These are phyloP conservation scores for Enteromius argenteus DNA, from an alignment of 2,797 vertebrate species.

Conservation along the genomic window DNA sequence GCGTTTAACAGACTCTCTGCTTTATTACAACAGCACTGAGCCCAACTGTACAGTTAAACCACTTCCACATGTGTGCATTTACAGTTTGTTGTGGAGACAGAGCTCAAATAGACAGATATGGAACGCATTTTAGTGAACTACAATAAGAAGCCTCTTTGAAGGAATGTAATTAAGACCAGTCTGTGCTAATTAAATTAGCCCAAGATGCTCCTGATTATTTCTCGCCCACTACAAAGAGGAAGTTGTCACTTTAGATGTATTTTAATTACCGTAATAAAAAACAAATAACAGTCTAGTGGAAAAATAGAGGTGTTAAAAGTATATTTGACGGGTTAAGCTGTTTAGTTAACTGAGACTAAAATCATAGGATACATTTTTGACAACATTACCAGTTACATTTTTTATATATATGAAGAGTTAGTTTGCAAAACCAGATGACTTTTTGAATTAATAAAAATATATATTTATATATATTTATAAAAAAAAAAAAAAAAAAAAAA, in stretches of 20 bases:
- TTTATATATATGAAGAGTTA: too few species aligned
- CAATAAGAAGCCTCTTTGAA: slow-evolving; percentile 56
- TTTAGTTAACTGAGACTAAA: neutral
- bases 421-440: too few species aligned
- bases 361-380: neutral
- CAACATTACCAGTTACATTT: neutral
- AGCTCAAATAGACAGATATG: slow-evolving; percentile 59
- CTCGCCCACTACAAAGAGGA: slow-evolving; percentile 54
- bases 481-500: too few species aligned
- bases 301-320: slow-evolving; percentile 23
- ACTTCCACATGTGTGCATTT: slow-evolving; percentile 62
- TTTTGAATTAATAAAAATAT: too few species aligned
- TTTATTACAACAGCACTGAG: slow-evolving; percentile 59
- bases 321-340: neutral
- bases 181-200: slow-evolving; percentile 60
- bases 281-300: slow-evolving; percentile 45
- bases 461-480: too few species aligned
- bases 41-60: slow-evolving; percentile 62
- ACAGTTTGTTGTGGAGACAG: slow-evolving; percentile 63
- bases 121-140: slow-evolving; percentile 48
- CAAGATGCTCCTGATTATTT: slow-evolving; percentile 59
- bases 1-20: slow-evolving; percentile 58
- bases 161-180: slow-evolving; percentile 51
- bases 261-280: slow-evolving; percentile 44
- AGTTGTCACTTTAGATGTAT: slow-evolving; percentile 53